A percentile compares a stretch with the other conserved stretches of the same genome.
Conservation (phyloP, 1,140 invertebrate species). For the Metaphire vulgaris region DNA sequence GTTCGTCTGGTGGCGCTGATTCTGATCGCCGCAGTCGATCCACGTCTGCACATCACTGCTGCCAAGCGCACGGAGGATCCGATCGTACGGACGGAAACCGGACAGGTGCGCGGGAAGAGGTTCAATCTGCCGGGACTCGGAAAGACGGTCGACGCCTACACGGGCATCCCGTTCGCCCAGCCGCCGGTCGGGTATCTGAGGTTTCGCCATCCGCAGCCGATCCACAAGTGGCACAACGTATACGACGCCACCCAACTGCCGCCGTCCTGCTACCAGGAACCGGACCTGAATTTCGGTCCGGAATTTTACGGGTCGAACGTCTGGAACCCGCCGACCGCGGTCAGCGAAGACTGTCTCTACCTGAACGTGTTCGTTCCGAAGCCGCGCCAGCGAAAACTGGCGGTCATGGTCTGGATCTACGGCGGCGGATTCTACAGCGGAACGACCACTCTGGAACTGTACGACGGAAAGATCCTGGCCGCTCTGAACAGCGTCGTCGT, state of each 20-base stretch:
- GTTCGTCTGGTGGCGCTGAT: neutral
- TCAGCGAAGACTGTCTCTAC: constrained; percentile 16
- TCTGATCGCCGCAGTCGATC: neutral
- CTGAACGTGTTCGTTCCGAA: neutral
- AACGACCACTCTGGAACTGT: constrained; percentile 85
- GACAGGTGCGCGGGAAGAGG: neutral
- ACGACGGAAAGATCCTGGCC: constrained; percentile 76
- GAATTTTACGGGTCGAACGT: neutral
- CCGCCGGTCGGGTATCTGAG: constrained; percentile 81
- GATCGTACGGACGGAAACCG: neutral
- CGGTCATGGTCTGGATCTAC: constrained; percentile 81
- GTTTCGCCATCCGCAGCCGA: constrained; percentile 77
- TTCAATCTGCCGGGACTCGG: neutral
- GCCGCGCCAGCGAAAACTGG: constrained; percentile 51
- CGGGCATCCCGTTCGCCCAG: constrained; percentile 86
- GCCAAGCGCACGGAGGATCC: neutral
- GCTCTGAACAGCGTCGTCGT: constrained; percentile 69
- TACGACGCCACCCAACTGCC: constrained; percentile 59
- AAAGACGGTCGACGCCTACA: constrained; percentile 69
- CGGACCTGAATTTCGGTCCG: constrained; percentile 75
- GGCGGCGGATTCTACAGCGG: constrained; percentile 79
- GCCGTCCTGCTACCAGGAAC: constrained; percentile 82
- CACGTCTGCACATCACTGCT: neutral
- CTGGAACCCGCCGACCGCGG: neutral
- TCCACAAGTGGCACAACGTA: constrained; percentile 32